Evolutionary conservation across 2,888 invertebrate species (phyloP).

Genomic region (Leptodirus hochenwartii): DNA sequence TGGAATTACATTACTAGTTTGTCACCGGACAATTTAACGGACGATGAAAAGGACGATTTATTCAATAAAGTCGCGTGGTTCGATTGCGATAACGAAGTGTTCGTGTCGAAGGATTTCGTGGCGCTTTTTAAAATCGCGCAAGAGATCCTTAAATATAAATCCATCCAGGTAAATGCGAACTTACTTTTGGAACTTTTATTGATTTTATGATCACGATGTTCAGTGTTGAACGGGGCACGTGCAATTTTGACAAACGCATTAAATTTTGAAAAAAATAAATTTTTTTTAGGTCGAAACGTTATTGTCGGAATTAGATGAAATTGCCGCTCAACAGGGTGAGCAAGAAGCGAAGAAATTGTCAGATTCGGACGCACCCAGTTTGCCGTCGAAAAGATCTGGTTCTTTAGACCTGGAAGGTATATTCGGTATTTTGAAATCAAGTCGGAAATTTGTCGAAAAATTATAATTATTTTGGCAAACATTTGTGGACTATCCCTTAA

Average conservation of each 20-base stretch:
- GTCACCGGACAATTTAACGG: conserved; percentile 33
- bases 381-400: conserved; percentile 20
- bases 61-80: conserved; percentile 42
- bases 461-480: too few relatives aligned
- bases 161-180: conserved; percentile 40
- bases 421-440: conserved; percentile 15
- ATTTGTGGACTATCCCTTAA: too few relatives aligned
- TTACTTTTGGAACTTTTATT: conserved; percentile 4
- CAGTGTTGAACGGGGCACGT: too few relatives aligned
- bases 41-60: conserved; percentile 43
- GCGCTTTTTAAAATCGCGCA: conserved; percentile 41
- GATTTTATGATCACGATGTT: conserved; percentile 3
- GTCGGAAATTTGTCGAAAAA: too few relatives aligned
- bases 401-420: conserved; percentile 27
- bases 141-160: conserved; percentile 47
- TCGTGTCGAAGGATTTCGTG: conserved; percentile 34
- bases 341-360: conserved; percentile 23
- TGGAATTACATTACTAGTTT: conserved; percentile 38
- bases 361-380: conserved; percentile 22
- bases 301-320: conserved; percentile 31
- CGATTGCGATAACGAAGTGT: conserved; percentile 32
- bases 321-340: conserved; percentile 28
- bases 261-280: conserved; percentile 6
- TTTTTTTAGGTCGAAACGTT: conserved; percentile 29
- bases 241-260: conserved; percentile 5